phyloP scores from a whole-genome alignment of 2,113 vertebrate genomes.

The Willisornis vidua region DNA sequence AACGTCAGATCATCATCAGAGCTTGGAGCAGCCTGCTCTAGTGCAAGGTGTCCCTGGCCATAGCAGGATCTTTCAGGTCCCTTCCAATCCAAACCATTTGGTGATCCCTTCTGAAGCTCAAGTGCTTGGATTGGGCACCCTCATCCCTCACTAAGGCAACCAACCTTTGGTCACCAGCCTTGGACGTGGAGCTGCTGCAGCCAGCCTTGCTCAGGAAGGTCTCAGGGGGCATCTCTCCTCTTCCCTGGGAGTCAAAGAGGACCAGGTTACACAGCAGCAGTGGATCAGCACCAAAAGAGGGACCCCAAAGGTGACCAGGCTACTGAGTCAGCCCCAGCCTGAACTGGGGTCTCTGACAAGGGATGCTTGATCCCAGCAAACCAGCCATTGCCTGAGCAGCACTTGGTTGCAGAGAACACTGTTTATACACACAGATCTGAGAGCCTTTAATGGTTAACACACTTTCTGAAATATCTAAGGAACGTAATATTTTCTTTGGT shows the following conservation, averaged over 20 bases:
- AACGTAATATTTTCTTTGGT: not conserved
- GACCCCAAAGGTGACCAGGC: not conserved
- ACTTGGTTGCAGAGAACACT: not conserved
- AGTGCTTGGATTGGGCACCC: not conserved
- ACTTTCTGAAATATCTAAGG: not conserved
- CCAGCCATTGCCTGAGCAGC: not conserved
- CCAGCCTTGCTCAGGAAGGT: not conserved
- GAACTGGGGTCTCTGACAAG: not conserved
- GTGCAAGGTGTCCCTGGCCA: not conserved
- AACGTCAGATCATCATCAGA: not conserved
- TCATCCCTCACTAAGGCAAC: not conserved
- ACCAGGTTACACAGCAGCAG: accelerated
- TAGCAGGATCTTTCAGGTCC: not conserved
- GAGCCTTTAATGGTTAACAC: not conserved
- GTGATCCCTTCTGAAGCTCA: not conserved
- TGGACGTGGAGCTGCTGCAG: not conserved
- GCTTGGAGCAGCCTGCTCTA: not conserved
- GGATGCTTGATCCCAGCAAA: not conserved
- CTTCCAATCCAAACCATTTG: not conserved
- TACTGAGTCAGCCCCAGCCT: not conserved
- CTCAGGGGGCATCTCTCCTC: not conserved
- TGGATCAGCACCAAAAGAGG: not conserved
- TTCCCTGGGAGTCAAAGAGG: not conserved
- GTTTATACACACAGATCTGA: not conserved
- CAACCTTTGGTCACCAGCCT: not conserved